Evolutionary conservation across 1,140 invertebrate species (phyloP).

Genomic region (Drosophila arawakana): DNA sequence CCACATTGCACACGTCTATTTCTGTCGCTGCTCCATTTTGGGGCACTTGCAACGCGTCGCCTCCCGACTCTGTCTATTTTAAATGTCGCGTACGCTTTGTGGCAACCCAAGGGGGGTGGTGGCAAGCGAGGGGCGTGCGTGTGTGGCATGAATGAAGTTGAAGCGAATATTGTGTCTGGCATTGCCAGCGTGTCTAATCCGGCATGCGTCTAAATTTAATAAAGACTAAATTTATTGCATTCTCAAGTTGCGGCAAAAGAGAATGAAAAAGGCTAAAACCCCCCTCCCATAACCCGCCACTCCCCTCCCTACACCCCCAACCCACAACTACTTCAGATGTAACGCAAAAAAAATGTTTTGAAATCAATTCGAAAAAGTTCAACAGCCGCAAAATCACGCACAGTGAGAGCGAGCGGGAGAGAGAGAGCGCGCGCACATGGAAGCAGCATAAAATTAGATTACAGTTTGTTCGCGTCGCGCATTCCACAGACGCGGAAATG

Average conservation of each 20-base stretch:
- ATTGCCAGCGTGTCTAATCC: slow-evolving; percentile 18
- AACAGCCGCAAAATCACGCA: slow-evolving; percentile 55
- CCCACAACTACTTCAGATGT: not conserved
- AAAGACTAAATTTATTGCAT: slow-evolving; percentile 65
- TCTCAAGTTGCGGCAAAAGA: slow-evolving; percentile 42
- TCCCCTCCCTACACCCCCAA: not conserved
- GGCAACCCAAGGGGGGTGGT: not conserved
- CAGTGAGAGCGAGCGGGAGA: not conserved
- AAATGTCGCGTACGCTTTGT: slow-evolving; percentile 52
- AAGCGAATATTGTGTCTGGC: slow-evolving; percentile 10
- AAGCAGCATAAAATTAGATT: slow-evolving; percentile 36
- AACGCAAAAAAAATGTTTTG: slow-evolving; percentile 43
- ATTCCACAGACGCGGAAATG: slow-evolving; percentile 44
- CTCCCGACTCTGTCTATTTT: slow-evolving; percentile 50
- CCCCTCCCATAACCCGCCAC: no score
- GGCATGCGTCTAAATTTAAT: slow-evolving; percentile 18
- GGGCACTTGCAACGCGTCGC: slow-evolving; percentile 2
- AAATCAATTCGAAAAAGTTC: slow-evolving; percentile 69
- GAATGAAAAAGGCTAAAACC: no score
- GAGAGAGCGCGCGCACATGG: not conserved
- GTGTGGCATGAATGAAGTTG: slow-evolving; percentile 65
- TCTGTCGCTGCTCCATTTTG: slow-evolving; percentile 3
- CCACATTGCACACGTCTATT: slow-evolving; percentile 13
- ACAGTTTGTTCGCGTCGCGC: slow-evolving; percentile 8
- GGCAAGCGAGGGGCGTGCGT: not conserved